These are phyloP conservation scores for Etheostoma perlongum DNA, from an alignment of 2,797 vertebrate genomes.

Conservation along the genomic window DNA sequence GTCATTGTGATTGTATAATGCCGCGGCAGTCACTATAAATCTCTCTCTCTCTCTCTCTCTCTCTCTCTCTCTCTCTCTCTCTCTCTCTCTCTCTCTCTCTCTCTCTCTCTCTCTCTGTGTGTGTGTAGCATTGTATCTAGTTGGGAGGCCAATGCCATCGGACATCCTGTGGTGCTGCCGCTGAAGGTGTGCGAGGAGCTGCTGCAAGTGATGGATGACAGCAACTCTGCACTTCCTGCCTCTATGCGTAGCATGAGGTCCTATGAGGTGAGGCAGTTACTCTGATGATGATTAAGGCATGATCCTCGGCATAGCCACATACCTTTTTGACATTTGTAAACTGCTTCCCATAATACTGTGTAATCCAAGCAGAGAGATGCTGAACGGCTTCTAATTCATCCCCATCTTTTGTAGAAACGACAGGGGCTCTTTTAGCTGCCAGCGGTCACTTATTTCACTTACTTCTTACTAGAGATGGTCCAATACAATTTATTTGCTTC, in stretches of 20 bases:
- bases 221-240: slow-evolving; percentile 86
- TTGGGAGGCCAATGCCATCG: slow-evolving; percentile 92
- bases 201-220: slow-evolving; percentile 86
- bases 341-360: slow-evolving; percentile 8
- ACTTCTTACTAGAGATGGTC: slow-evolving; percentile 3
- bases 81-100: too few species aligned
- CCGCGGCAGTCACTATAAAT: slow-evolving; percentile 56
- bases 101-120: background rate
- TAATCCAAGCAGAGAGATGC: slow-evolving; percentile 17
- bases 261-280: slow-evolving; percentile 89
- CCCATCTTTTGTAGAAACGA: slow-evolving; percentile 27
- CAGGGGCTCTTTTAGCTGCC: slow-evolving; percentile 41
- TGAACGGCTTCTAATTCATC: slow-evolving; percentile 28
- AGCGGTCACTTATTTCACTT: slow-evolving; percentile 47
- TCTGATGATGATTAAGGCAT: background rate
- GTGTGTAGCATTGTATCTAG: slow-evolving; percentile 82
- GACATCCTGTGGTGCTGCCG: slow-evolving; percentile 90
- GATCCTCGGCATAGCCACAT: background rate
- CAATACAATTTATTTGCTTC: too few species aligned
- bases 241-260: slow-evolving; percentile 91
- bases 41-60: background rate
- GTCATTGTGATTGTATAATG: slow-evolving; percentile 43
- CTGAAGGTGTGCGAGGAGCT: slow-evolving; percentile 91
- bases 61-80: too few species aligned
- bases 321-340: slow-evolving; percentile 6